phyloP scores from a whole-genome alignment of 2,797 vertebrate genomes.

The Betta splendens region DNA sequence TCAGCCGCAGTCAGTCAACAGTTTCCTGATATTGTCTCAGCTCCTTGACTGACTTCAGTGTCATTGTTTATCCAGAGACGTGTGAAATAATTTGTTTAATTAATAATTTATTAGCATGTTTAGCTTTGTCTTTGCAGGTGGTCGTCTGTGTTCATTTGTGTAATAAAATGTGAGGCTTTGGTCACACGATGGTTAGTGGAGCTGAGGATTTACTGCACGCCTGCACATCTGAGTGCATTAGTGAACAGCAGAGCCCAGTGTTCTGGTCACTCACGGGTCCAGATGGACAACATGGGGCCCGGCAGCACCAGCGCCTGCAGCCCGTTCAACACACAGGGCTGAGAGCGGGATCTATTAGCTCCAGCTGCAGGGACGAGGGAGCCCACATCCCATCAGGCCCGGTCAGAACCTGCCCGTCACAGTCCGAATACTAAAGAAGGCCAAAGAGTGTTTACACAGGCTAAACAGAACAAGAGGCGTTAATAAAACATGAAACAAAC shows the following conservation, averaged over 20 bases:
- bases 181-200: slow-evolving; percentile 10
- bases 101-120: too few relatives aligned
- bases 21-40: slow-evolving; percentile 42
- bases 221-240: slow-evolving; percentile 1
- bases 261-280: not conserved
- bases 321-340: slow-evolving; percentile 7
- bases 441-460: slow-evolving; percentile 5
- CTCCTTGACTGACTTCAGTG: slow-evolving; percentile 16
- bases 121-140: too few relatives aligned
- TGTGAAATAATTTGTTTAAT: too few relatives aligned
- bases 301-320: not conserved
- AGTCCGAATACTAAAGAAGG: not conserved
- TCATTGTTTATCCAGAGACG: too few relatives aligned
- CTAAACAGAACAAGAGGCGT: slow-evolving; percentile 10
- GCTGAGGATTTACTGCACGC: slow-evolving; percentile 1
- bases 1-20: slow-evolving; percentile 21
- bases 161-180: too few relatives aligned
- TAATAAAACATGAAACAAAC: slow-evolving; percentile 35
- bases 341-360: slow-evolving; percentile 27
- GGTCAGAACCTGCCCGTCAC: slow-evolving; percentile 7
- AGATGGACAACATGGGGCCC: not conserved
- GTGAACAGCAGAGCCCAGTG: not conserved
- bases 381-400: not conserved
- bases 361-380: not conserved
- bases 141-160: too few relatives aligned